Evolutionary conservation across 2,113 vertebrate species (phyloP).

Genomic region (Siphamia tubifer): DNA sequence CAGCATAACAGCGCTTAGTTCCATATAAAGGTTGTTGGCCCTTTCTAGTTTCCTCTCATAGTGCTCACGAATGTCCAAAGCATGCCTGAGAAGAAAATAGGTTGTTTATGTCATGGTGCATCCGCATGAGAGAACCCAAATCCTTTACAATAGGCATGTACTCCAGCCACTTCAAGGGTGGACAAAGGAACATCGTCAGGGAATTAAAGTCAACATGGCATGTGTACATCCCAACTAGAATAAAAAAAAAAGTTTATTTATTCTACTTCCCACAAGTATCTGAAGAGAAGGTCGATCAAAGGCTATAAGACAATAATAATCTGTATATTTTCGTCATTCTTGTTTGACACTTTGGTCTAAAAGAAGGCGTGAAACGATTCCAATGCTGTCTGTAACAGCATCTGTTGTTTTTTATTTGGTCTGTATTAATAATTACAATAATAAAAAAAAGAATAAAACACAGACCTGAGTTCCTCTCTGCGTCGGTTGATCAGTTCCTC

Average conservation of each 20-base stretch:
- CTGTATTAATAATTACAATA: too few relatives aligned
- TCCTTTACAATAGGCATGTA: slow-evolving; percentile 28
- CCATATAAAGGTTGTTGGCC: slow-evolving; percentile 98
- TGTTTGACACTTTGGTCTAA: not conserved
- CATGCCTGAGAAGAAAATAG: slow-evolving; percentile 82
- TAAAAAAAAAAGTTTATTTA: too few relatives aligned
- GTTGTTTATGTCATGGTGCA: slow-evolving; percentile 36
- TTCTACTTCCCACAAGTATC: too few relatives aligned
- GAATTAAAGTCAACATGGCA: slow-evolving; percentile 12
- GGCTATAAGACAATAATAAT: too few relatives aligned
- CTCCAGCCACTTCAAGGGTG: not conserved
- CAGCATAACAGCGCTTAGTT: slow-evolving; percentile 95
- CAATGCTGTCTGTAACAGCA: too few relatives aligned
- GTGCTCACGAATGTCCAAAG: slow-evolving; percentile 95
- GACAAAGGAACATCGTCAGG: slow-evolving; percentile 13
- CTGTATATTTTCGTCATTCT: not conserved
- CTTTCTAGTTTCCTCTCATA: slow-evolving; percentile 95
- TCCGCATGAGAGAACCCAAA: slow-evolving; percentile 41
- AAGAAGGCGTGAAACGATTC: too few relatives aligned
- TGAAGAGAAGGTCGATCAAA: too few relatives aligned
- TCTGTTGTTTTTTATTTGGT: too few relatives aligned
- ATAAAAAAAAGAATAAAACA: not conserved
- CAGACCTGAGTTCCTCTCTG: slow-evolving; percentile 93
- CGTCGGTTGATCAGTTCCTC: slow-evolving; percentile 95
- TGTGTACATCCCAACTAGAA: too few relatives aligned